Evolutionary conservation across 37 sponge, comb jelly and placozoan genomes (phyloP).

Genomic region (Halichondria panicea): DNA sequence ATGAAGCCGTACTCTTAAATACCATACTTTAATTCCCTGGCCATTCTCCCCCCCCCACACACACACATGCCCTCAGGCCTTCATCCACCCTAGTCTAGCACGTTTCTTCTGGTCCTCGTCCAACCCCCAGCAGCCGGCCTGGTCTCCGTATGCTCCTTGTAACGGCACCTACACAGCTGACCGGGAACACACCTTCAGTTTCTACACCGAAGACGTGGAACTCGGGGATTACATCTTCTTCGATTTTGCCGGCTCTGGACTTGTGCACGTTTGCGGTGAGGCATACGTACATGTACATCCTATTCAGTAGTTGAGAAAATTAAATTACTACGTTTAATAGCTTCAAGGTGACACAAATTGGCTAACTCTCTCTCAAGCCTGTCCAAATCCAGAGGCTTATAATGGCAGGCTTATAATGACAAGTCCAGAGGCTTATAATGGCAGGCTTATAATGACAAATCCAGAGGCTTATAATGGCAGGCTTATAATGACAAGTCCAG

Average conservation of each 20-base stretch:
- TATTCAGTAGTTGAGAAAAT: neutral
- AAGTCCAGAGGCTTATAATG: neutral
- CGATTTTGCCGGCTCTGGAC: slow-evolving; percentile 90
- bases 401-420: neutral
- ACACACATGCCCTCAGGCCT: slow-evolving; percentile 27
- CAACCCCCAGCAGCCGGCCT: neutral
- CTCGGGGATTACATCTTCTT: slow-evolving; percentile 37
- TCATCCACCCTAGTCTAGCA: slow-evolving; percentile 77
- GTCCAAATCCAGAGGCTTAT: neutral
- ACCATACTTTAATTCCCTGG: too few relatives aligned
- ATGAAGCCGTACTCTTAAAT: too few relatives aligned
- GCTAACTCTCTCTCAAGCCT: neutral
- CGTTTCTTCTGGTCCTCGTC: slow-evolving; percentile 65
- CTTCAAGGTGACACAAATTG: neutral
- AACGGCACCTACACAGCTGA: slow-evolving; percentile 60
- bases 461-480: neutral
- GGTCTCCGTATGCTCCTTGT: slow-evolving; percentile 70
- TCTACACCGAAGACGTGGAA: neutral
- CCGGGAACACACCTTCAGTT: slow-evolving; percentile 16
- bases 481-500: neutral
- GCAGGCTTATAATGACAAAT: neutral
- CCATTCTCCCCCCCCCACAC: neutral
- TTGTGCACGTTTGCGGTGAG: slow-evolving; percentile 79
- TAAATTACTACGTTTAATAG: neutral
- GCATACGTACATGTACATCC: too few relatives aligned